A percentile compares a stretch with the other conserved stretches of the same genome.
Evolutionary conservation across 2,797 vertebrate genomes (phyloP).

Genomic region (Enteromius trimaculatus): DNA sequence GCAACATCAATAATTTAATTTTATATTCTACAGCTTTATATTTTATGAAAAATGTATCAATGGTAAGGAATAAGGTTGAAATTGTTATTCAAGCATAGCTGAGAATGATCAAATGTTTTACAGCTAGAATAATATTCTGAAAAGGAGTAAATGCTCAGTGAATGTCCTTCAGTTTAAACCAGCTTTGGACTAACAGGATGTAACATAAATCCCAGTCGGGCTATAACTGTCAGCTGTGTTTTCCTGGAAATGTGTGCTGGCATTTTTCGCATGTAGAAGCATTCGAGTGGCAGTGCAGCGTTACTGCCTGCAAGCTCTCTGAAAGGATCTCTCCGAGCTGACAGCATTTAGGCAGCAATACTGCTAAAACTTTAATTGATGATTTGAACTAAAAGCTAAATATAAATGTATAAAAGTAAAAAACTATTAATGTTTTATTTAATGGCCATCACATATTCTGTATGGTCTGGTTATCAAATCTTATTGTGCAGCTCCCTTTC

Average conservation of each 20-base stretch:
- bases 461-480: not conserved
- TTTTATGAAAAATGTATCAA: not conserved
- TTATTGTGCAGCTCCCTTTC: not conserved
- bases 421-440: not conserved
- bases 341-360: not conserved
- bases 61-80: not conserved
- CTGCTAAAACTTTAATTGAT: not conserved
- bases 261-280: constrained; percentile 43
- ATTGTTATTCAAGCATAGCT: not conserved
- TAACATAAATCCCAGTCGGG: constrained; percentile 56
- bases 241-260: constrained; percentile 59
- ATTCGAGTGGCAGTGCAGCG: constrained; percentile 32
- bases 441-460: not conserved
- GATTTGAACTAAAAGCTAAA: not conserved
- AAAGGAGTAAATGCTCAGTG: not conserved
- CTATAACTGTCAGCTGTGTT: constrained; percentile 34
- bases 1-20: not conserved
- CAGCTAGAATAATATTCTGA: not conserved
- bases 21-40: not conserved
- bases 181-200: constrained; percentile 44
- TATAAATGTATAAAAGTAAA: not conserved
- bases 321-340: not conserved
- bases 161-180: constrained; percentile 36
- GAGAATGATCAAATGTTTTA: constrained; percentile 6
- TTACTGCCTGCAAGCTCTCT: constrained; percentile 40